Evolutionary conservation across 2,797 vertebrate genomes (phyloP), one percentile per base, ranked within the genome.

Genomic region (Cryptoblepharus egeriae): DNA sequence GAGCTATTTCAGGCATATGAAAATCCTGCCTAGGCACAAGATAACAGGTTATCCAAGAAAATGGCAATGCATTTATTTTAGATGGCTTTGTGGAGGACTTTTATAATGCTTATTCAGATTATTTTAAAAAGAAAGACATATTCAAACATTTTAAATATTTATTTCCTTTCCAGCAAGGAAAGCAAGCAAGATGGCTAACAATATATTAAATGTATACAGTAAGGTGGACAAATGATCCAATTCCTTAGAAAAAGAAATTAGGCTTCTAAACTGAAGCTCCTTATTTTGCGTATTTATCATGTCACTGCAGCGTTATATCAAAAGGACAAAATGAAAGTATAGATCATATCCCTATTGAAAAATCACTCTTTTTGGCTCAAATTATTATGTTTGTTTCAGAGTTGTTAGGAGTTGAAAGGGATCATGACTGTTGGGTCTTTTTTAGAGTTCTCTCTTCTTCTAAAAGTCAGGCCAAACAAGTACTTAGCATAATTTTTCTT

Each of bases 401-500:
- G n/a, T 55, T 74, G n/a, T 79, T 79, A 67, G 61, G 70, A 74
- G 39, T 37, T 8, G 37, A 58, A 71, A 61, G 18, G 68, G 39
- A 80, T 75, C 70, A n/a, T 37, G 28, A 79, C 60, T 37, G 57
- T 74, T 37, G 63, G 3, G 8, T 42, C 79, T 75, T 84, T 74
- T 61, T 67, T 2, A 20, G 55, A 67, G 67, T 58, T 52, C 37
- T 72, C 71, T 65, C 67, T 78, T 78, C 70, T 69, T 75, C 30
- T 32, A 67, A 79, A 84, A 84, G 55, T 26, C 63, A 79, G 20
- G 77, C 77, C 82, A 84, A 84, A 72, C 77, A 79, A 75, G 76
- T 84, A 79, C 82, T 84, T 84, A 79, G 76, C 78, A 85, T 69
- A 11, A n/a, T 88, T 90, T 88, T 75, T 87, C 55, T 81, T 30